Conservation (phyloP, 2,888 invertebrate genomes). For the Endomychus coccineus region DNA sequence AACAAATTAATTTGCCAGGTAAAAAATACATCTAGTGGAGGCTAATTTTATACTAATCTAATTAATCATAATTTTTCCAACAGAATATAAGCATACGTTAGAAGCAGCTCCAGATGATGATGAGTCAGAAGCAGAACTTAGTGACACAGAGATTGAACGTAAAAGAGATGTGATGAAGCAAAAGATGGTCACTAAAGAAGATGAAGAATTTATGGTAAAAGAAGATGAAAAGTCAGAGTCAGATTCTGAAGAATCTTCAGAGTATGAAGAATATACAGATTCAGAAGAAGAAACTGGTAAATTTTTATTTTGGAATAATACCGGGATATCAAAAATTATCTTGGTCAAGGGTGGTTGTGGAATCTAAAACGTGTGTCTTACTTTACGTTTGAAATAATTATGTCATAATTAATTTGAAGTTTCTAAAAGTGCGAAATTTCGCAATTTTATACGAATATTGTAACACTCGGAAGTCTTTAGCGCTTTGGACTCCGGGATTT, state of each 20-base stretch:
- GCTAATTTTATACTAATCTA: not conserved
- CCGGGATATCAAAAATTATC: too few species aligned
- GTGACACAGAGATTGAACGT: constrained; percentile 78
- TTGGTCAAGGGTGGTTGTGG: too few species aligned
- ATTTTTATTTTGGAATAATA: constrained; percentile 8
- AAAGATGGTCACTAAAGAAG: constrained; percentile 61
- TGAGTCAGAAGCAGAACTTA: constrained; percentile 77
- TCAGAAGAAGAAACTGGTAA: constrained; percentile 78
- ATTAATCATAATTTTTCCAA: constrained; percentile 9
- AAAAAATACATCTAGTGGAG: constrained; percentile 5
- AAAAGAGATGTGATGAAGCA: constrained; percentile 63
- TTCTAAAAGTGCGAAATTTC: too few species aligned
- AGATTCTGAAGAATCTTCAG: constrained; percentile 65
- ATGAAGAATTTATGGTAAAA: constrained; percentile 66
- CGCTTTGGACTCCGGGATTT: too few species aligned
- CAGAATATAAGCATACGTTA: constrained; percentile 41
- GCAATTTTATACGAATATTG: too few species aligned
- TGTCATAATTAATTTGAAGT: too few species aligned
- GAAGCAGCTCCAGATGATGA: constrained; percentile 47
- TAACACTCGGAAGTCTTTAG: too few species aligned
- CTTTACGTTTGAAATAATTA: too few species aligned
- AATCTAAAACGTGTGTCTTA: too few species aligned
- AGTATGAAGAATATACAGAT: constrained; percentile 81
- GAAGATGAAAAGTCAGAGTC: constrained; percentile 68
- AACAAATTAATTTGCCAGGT: constrained; percentile 35